A percentile compares a stretch with the other conserved stretches of the same genome.
phyloP scores from a whole-genome alignment of 2,888 invertebrate genomes.

The Trachelus troglodyta region DNA sequence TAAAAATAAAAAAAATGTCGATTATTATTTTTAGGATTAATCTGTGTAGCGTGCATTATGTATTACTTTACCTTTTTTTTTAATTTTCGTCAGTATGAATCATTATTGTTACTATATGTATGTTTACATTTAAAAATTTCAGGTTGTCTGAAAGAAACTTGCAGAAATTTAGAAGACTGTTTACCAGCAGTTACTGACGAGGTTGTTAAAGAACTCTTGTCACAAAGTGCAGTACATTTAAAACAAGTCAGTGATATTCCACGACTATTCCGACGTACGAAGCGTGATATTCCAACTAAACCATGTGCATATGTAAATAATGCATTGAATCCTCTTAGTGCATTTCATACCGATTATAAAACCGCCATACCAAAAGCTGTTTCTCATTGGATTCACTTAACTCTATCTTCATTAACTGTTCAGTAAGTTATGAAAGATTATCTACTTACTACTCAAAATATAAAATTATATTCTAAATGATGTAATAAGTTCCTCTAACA shows the following conservation, averaged over 20 bases:
- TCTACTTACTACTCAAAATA: neutral
- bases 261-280: conserved; percentile 90
- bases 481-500: neutral
- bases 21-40: neutral
- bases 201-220: conserved; percentile 63
- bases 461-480: neutral
- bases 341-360: conserved; percentile 71
- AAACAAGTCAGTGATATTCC: conserved; percentile 94
- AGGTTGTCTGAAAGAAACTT: conserved; percentile 42
- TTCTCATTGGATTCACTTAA: conserved; percentile 63
- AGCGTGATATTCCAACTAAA: conserved; percentile 85
- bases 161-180: conserved; percentile 24
- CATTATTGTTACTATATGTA: neutral
- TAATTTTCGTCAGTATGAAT: neutral
- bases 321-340: conserved; percentile 72
- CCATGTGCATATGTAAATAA: conserved; percentile 83
- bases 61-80: neutral
- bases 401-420: conserved; percentile 66
- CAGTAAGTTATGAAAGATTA: conserved; percentile 63
- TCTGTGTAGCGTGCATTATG: neutral
- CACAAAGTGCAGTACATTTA: conserved; percentile 71
- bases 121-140: conserved; percentile 5
- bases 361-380: conserved; percentile 61
- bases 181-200: conserved; percentile 60
- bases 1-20: neutral